phyloP scores from a whole-genome alignment of 2,888 invertebrate genomes.

The Didymodactylos carnosus region DNA sequence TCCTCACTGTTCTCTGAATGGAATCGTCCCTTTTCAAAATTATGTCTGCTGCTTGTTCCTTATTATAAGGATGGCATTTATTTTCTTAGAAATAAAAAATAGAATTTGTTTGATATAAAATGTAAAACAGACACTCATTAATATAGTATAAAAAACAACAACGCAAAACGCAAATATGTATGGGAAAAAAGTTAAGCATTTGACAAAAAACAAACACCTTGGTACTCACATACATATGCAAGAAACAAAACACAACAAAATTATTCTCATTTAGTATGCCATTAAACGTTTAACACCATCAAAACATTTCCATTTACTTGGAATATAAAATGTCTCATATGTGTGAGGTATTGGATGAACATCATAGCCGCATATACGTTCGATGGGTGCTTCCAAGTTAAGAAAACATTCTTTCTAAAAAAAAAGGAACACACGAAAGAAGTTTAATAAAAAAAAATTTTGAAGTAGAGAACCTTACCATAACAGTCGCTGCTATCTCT shows the following conservation, averaged over 20 bases:
- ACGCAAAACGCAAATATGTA: no score
- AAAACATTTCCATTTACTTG: constrained; percentile 73
- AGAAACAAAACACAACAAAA: neutral
- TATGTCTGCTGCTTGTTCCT: no score
- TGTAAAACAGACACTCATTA: no score
- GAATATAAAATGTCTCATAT: constrained; percentile 84
- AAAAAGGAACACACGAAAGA: neutral
- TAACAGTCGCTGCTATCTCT: constrained; percentile 76
- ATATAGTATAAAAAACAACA: no score
- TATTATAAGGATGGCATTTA: no score
- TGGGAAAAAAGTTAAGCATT: no score
- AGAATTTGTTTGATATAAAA: no score
- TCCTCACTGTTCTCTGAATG: no score
- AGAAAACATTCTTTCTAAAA: constrained; percentile 73
- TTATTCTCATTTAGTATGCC: constrained; percentile 42
- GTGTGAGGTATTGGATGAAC: constrained; percentile 79
- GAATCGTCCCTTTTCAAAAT: no score
- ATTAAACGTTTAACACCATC: constrained; percentile 56
- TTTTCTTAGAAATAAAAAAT: no score
- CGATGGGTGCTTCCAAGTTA: constrained; percentile 72
- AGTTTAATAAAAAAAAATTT: neutral
- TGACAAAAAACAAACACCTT: no score
- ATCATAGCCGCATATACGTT: constrained; percentile 78
- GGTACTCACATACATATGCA: neutral
- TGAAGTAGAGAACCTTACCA: constrained; percentile 41